These are phyloP conservation scores for Pseudoips prasinana DNA, from an alignment of 2,888 invertebrate genomes.

Conservation along the genomic window DNA sequence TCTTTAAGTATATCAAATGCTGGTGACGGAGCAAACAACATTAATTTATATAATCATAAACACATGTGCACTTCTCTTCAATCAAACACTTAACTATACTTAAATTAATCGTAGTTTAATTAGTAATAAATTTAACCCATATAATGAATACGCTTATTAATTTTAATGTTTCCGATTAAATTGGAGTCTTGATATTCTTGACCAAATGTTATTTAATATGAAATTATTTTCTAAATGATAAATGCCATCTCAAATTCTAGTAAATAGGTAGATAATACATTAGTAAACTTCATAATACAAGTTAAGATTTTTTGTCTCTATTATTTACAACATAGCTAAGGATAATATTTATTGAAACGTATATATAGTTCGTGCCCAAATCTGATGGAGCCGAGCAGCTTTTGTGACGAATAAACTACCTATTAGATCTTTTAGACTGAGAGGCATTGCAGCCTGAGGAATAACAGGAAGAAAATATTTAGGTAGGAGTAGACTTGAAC, in stretches of 20 bases:
- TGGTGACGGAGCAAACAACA: constrained; percentile 66
- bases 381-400: constrained; percentile 25
- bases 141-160: constrained; percentile 82
- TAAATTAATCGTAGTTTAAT: constrained; percentile 43
- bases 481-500: constrained; percentile 27
- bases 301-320: constrained; percentile 31
- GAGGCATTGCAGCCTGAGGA: constrained; percentile 32
- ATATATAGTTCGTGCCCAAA: constrained; percentile 37
- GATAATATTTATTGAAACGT: constrained; percentile 24
- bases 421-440: constrained; percentile 50
- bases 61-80: constrained; percentile 49
- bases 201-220: constrained; percentile 76
- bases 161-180: constrained; percentile 80
- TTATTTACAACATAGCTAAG: constrained; percentile 33
- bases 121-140: constrained; percentile 69
- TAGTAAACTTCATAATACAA: constrained; percentile 38
- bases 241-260: constrained; percentile 65
- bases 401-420: constrained; percentile 25
- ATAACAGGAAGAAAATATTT: constrained; percentile 32
- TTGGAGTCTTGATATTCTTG: constrained; percentile 79
- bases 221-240: constrained; percentile 68
- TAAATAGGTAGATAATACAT: constrained; percentile 51
- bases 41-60: constrained; percentile 41
- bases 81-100: constrained; percentile 32
- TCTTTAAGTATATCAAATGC: constrained; percentile 58